Evolutionary conservation across 2,888 invertebrate species (phyloP), one percentile per base, ranked within the genome.

Genomic region (Rhamphomyia laevipes): DNA sequence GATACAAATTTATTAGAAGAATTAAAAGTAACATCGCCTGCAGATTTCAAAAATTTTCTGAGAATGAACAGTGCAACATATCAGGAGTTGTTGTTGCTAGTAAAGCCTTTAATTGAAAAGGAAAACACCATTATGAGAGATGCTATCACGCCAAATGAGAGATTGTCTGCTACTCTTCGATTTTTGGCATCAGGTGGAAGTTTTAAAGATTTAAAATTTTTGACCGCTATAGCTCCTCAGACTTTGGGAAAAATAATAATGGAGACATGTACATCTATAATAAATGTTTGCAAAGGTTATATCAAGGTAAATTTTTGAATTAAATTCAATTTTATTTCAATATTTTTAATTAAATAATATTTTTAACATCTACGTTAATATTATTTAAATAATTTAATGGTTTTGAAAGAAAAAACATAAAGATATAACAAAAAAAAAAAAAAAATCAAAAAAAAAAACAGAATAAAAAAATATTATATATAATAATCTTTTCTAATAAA

Each of bases 241-340:
- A 15, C 15, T n/a, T 37, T n/a, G n/a, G 37, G 15, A 37, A 37
- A 15, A 15, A 37, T 37, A 15, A 43, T 55, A 45, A 47, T 49
- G 23, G 52, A 53, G 44, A 53, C 45, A 15, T 52, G 53, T 18
- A 37, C 38, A 21, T 48, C 48, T 37, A 15, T 15, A 37, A 37
- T 15, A 37, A 37, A 15, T 37, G 37, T 15, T 9, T 9, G 15
- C 37, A 27, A 27, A 27, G 23, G 9, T 27, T 15, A n/a, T 37
- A 15, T 37, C n/a, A 37, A 37, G 11, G 37, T 37, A 37, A 15
- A 15, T 37, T 37, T n/a, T 37, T 15, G 37, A 37, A 27, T 27
- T 27, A 27, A 27, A 27, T 27, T 27, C 4, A 27, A 27, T 27
- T 27, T 27, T 27, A 27, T 27, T 27, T 27, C 23, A 27, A 4